Evolutionary conservation across 2,888 invertebrate genomes (phyloP).

Genomic region (Synergus itoensis): DNA sequence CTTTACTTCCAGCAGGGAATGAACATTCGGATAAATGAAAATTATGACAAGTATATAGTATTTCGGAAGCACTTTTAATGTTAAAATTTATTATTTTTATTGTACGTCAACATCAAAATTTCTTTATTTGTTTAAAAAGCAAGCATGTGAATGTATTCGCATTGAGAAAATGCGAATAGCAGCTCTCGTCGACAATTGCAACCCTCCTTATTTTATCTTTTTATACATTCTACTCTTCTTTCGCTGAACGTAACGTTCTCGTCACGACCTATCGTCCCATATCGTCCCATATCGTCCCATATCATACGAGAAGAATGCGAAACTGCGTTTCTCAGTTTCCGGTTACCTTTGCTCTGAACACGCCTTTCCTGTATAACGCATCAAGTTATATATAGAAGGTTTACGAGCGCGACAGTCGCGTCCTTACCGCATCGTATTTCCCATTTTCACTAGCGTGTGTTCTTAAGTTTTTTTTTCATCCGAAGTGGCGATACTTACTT

Average conservation of each 20-base stretch:
- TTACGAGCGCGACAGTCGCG: constrained; percentile 29
- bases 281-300: constrained; percentile 17
- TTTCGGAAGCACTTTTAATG: too few relatives aligned
- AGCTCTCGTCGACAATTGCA: not conserved
- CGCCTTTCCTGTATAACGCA: not conserved
- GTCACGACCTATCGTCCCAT: constrained; percentile 8
- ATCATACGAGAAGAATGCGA: not conserved
- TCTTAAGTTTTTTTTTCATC: constrained; percentile 30
- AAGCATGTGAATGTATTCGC: not conserved
- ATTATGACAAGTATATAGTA: too few relatives aligned
- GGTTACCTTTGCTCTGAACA: not conserved
- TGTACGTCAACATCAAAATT: too few relatives aligned
- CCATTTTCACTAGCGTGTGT: constrained; percentile 29
- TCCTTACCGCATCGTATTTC: constrained; percentile 36
- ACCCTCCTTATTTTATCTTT: not conserved
- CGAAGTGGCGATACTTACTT: constrained; percentile 22
- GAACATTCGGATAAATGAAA: too few relatives aligned
- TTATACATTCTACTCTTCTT: not conserved
- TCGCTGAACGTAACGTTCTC: constrained; percentile 11
- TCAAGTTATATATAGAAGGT: constrained; percentile 10
- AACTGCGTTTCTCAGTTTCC: not conserved
- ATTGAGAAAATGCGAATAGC: not conserved
- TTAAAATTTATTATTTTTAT: too few relatives aligned
- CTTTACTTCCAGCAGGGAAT: too few relatives aligned
- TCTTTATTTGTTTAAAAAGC: too few relatives aligned